These are phyloP conservation scores for Drosophila rhopaloa DNA, from an alignment of 1,140 invertebrate species.

Conservation along the genomic window DNA sequence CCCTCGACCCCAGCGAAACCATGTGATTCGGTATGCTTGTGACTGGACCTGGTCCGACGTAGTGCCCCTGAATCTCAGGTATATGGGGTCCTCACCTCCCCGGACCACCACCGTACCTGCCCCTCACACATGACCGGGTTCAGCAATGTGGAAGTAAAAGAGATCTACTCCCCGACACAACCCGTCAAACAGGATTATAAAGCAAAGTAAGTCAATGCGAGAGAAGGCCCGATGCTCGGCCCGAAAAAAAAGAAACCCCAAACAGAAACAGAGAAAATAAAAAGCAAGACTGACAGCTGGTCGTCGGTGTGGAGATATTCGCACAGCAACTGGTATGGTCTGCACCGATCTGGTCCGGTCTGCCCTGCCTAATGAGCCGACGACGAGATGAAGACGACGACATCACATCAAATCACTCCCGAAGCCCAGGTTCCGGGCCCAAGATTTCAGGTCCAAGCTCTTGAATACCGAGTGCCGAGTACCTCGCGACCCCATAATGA, in stretches of 20 bases:
- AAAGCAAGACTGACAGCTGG: conserved; percentile 70
- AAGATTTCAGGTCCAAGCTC: conserved; percentile 2
- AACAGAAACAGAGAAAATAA: conserved; percentile 48
- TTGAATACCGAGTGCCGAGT: conserved; percentile 14
- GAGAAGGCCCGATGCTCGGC: conserved; percentile 37
- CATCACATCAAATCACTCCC: conserved; percentile 37
- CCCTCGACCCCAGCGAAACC: conserved; percentile 22
- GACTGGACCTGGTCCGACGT: conserved; percentile 8
- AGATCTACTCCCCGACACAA: conserved; percentile 62
- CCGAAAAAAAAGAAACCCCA: conserved; percentile 35
- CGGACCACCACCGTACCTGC: conserved; percentile 4
- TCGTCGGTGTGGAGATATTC: conserved; percentile 34
- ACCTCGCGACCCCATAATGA: conserved; percentile 51
- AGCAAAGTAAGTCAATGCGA: conserved; percentile 74
- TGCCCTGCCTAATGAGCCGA: conserved; percentile 51
- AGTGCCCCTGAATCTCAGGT: conserved; percentile 43
- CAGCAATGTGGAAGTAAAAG: conserved; percentile 77
- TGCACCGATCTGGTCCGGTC: conserved; percentile 61
- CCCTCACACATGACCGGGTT: conserved; percentile 66
- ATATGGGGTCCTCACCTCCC: neutral
- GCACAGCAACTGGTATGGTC: conserved; percentile 58
- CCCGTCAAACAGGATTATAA: conserved; percentile 83
- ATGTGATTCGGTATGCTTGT: conserved; percentile 47
- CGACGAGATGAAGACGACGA: conserved; percentile 20
- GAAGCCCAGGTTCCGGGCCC: conserved; percentile 19